Conservation (phyloP, 2,113 vertebrate genomes). For the Esox niger region DNA sequence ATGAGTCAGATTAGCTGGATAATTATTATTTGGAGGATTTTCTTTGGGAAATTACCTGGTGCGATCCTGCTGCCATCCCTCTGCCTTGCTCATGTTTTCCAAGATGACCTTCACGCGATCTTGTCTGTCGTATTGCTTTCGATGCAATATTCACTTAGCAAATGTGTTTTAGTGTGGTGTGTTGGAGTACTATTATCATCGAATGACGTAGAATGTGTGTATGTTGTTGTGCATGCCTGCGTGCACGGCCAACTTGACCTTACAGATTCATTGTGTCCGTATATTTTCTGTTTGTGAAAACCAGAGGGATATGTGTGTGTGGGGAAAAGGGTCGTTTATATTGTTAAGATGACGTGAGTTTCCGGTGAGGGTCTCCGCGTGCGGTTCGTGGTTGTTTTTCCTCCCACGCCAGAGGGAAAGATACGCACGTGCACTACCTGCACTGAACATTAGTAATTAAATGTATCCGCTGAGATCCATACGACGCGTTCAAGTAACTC, state of each 20-base stretch:
- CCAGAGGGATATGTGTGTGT: constrained; percentile 9
- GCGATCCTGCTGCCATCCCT: constrained; percentile 15
- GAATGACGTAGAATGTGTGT: not conserved
- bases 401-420: constrained; percentile 25
- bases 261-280: too few relatives aligned
- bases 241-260: too few relatives aligned
- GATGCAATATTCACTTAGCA: constrained; percentile 15
- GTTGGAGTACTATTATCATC: constrained; percentile 10
- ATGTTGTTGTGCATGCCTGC: not conserved
- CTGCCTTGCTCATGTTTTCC: constrained; percentile 38
- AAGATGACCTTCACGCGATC: constrained; percentile 23
- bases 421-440: not conserved
- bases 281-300: not conserved
- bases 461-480: constrained; percentile 14
- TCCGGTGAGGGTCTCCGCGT: constrained; percentile 33
- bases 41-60: constrained; percentile 49
- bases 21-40: constrained; percentile 51
- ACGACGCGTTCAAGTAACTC: not conserved
- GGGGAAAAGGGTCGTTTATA: constrained; percentile 5
- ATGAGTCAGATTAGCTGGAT: constrained; percentile 40
- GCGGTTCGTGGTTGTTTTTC: constrained; percentile 16
- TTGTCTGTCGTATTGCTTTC: not conserved
- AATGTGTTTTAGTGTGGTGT: constrained; percentile 28
- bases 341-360: constrained; percentile 26
- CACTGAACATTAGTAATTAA: not conserved